Conservation (phyloP, 1,140 invertebrate species). For the Eumaeus atala region DNA sequence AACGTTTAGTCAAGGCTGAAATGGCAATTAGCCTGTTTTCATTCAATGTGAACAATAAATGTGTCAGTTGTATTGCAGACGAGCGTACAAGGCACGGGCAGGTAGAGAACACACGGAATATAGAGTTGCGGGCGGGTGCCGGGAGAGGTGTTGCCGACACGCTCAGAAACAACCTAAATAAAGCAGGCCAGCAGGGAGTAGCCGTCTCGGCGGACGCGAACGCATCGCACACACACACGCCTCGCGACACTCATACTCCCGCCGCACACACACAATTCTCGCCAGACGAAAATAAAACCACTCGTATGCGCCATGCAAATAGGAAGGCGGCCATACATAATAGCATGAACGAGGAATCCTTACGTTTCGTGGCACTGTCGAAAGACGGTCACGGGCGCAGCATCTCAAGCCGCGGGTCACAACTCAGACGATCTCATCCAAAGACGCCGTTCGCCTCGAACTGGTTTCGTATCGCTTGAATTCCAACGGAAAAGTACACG, state of each 20-base stretch:
- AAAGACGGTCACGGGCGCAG: slow-evolving; percentile 67
- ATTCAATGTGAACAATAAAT: slow-evolving; percentile 15
- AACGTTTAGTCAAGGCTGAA: slow-evolving; percentile 15
- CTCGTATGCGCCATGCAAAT: slow-evolving; percentile 71
- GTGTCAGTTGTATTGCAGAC: slow-evolving; percentile 13
- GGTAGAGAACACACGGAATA: slow-evolving; percentile 33
- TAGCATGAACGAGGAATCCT: slow-evolving; percentile 61
- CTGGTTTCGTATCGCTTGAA: slow-evolving; percentile 52
- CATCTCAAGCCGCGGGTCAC: slow-evolving; percentile 63
- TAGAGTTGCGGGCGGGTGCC: slow-evolving; percentile 34
- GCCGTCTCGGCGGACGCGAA: slow-evolving; percentile 51
- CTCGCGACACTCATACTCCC: slow-evolving; percentile 32
- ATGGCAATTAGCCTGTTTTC: slow-evolving; percentile 12
- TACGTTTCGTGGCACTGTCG: slow-evolving; percentile 71
- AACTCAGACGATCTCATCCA: slow-evolving; percentile 57
- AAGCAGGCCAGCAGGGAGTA: slow-evolving; percentile 62
- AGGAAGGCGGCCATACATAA: slow-evolving; percentile 59
- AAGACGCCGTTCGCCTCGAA: slow-evolving; percentile 50
- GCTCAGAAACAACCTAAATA: slow-evolving; percentile 71
- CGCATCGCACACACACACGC: slow-evolving; percentile 38
- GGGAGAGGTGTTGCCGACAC: slow-evolving; percentile 37
- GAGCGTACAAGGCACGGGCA: slow-evolving; percentile 18
- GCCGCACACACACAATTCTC: slow-evolving; percentile 47
- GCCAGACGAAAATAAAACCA: slow-evolving; percentile 72
- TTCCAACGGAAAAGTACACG: slow-evolving; percentile 62